Percentiles rank a stretch among this genome's conserved stretches.
phyloP scores from a whole-genome alignment of 1,140 invertebrate genomes.

The Orius laevigatus region DNA sequence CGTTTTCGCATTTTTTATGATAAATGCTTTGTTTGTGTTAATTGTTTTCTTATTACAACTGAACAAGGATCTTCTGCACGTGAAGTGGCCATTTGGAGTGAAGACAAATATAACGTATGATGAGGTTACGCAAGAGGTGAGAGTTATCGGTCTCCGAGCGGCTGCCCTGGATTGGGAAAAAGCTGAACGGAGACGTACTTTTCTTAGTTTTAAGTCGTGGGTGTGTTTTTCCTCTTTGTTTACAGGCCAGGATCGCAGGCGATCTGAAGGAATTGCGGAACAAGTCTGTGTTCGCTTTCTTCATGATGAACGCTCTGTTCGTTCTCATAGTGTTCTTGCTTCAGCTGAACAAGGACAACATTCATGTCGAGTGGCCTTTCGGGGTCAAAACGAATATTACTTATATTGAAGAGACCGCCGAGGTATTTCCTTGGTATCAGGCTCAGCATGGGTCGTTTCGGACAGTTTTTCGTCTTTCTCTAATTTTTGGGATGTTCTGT shows the following conservation, averaged over 20 bases:
- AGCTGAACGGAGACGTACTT: conserved; percentile 1
- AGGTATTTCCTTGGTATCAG: conserved; percentile 36
- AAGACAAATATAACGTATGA: conserved; percentile 86
- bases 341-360: conserved; percentile 92
- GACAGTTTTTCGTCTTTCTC: conserved; percentile 3
- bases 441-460: conserved; percentile 8
- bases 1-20: conserved; percentile 94
- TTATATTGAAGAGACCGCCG: conserved; percentile 73
- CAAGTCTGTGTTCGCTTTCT: conserved; percentile 94
- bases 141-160: conserved; percentile 12
- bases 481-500: conserved; percentile 1
- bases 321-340: conserved; percentile 95
- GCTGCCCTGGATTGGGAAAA: neutral
- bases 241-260: conserved; percentile 67
- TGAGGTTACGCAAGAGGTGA: conserved; percentile 76
- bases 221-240: conserved; percentile 25
- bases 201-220: conserved; percentile 7
- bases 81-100: conserved; percentile 85
- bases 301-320: conserved; percentile 99
- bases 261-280: conserved; percentile 87
- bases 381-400: conserved; percentile 90
- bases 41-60: conserved; percentile 94
- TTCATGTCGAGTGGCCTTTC: conserved; percentile 87
- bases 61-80: conserved; percentile 84
- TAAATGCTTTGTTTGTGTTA: conserved; percentile 94